Conservation (phyloP, 1,140 invertebrate genomes). For the Pseudomyrmex cubaensis region DNA sequence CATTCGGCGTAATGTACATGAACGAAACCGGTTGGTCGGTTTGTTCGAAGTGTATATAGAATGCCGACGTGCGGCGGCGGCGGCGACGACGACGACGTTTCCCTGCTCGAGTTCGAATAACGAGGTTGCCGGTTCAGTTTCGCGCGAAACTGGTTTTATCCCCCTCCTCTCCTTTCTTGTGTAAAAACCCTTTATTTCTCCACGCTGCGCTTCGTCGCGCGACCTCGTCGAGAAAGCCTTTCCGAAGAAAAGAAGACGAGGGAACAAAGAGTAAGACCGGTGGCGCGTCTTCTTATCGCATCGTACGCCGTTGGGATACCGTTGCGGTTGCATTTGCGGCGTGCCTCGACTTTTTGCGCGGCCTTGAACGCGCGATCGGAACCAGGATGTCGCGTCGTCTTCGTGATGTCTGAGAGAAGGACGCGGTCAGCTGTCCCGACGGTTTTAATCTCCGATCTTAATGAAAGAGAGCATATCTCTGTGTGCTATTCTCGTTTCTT, state of each 20-base stretch:
- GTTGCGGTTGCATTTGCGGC: conserved; percentile 75
- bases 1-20: conserved; percentile 63
- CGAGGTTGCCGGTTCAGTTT: conserved; percentile 73
- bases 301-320: conserved; percentile 70
- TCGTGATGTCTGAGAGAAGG: conserved; percentile 15
- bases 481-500: neutral
- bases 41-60: conserved; percentile 38
- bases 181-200: neutral
- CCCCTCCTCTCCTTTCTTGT: neutral
- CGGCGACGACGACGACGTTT: conserved; percentile 21
- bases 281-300: conserved; percentile 68
- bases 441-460: conserved; percentile 24
- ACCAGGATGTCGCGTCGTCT: conserved; percentile 63
- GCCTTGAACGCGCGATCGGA: conserved; percentile 72
- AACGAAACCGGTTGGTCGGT: conserved; percentile 69
- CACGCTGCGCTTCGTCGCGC: conserved; percentile 5
- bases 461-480: neutral
- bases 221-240: neutral
- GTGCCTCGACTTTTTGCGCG: conserved; percentile 69
- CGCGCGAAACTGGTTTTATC: conserved; percentile 68
- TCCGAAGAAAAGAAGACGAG: conserved; percentile 12
- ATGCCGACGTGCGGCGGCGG: conserved; percentile 49
- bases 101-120: conserved; percentile 73
- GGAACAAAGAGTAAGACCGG: conserved; percentile 55
- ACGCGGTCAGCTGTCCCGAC: conserved; percentile 58